Evolutionary conservation across 1,140 invertebrate genomes (phyloP).

Genomic region (Zeugodacus cucurbitae): DNA sequence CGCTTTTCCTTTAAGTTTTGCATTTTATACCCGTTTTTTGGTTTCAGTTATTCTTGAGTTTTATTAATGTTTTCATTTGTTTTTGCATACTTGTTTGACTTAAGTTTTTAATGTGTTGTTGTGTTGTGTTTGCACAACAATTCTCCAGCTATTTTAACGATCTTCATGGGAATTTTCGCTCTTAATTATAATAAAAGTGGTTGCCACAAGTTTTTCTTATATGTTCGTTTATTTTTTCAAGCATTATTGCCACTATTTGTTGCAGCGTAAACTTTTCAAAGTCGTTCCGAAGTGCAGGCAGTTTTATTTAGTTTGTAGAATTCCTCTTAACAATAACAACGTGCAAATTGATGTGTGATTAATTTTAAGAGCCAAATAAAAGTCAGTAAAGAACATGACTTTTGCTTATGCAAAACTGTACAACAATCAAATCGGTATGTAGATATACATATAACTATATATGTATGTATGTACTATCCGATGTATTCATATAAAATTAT

Average conservation of each 20-base stretch:
- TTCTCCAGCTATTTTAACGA: background rate
- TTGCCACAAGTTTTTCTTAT: background rate
- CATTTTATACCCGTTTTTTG: background rate
- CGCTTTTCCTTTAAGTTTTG: background rate
- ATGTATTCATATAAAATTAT: background rate
- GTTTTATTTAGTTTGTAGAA: background rate
- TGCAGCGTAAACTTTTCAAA: background rate
- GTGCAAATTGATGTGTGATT: background rate
- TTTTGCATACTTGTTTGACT: background rate
- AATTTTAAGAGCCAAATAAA: background rate
- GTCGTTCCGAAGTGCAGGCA: background rate
- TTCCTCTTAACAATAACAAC: background rate
- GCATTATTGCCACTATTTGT: background rate
- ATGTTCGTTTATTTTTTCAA: background rate
- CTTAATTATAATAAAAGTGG: conserved; percentile 8
- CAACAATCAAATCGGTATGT: too few relatives aligned
- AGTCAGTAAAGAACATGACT: background rate
- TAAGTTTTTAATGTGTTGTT: background rate
- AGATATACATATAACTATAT: background rate
- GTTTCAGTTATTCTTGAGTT: background rate
- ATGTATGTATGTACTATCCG: background rate
- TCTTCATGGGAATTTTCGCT: background rate
- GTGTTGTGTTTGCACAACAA: background rate
- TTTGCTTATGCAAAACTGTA: background rate
- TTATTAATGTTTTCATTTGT: background rate